A percentile compares a stretch with the other conserved stretches of the same genome.
phyloP scores from a whole-genome alignment of 1,140 invertebrate species.

The Brachionus sp. region DNA sequence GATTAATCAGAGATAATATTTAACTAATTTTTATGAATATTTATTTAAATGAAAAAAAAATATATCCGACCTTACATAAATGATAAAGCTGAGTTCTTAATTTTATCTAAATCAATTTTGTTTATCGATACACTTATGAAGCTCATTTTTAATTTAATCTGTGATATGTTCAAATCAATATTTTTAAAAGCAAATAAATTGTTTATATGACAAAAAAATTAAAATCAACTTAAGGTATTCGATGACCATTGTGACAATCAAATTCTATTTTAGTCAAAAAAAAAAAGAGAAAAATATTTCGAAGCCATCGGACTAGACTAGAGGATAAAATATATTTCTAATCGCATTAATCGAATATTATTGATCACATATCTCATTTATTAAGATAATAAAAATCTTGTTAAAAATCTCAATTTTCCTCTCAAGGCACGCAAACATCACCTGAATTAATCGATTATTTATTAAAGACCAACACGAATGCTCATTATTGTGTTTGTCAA shows the following conservation, averaged over 20 bases:
- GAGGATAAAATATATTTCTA: not conserved
- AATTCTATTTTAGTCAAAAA: conserved; percentile 9
- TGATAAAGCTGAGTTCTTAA: not conserved
- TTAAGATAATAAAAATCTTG: conserved; percentile 39
- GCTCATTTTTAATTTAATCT: not conserved
- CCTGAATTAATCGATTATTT: conserved; percentile 37
- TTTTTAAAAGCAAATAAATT: not conserved
- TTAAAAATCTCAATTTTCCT: conserved; percentile 11
- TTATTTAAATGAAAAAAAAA: not conserved
- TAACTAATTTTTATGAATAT: not conserved
- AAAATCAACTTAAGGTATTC: conserved; percentile 14
- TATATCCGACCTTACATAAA: not conserved
- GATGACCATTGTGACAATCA: not conserved
- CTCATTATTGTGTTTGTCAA: not conserved
- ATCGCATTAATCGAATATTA: conserved; percentile 3
- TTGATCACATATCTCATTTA: conserved; percentile 12
- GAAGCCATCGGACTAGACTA: not conserved
- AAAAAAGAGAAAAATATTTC: not conserved
- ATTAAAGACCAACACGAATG: conserved; percentile 3
- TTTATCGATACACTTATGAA: not conserved
- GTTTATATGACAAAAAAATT: not conserved
- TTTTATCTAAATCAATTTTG: not conserved
- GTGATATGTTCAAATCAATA: not conserved
- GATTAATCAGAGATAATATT: not conserved
- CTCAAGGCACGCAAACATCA: conserved; percentile 18